Evolutionary conservation across 2,797 vertebrate genomes (phyloP).

Genomic region (Rhinoraja longicauda): DNA sequence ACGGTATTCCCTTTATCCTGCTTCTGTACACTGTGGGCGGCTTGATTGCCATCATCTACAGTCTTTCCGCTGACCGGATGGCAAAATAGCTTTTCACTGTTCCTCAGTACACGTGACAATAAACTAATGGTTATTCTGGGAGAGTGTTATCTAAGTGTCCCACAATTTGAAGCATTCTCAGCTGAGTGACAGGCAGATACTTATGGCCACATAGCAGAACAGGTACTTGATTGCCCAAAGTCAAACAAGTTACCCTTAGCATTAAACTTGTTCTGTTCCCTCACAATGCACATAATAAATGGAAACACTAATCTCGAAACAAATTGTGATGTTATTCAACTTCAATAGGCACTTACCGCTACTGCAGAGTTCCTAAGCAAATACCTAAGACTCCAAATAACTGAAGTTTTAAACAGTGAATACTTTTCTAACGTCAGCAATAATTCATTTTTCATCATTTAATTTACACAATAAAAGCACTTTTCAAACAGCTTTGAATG

Average conservation of each 20-base stretch:
- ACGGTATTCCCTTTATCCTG: no score
- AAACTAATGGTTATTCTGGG: background rate
- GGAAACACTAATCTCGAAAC: slow-evolving; percentile 3
- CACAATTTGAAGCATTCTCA: background rate
- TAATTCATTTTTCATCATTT: slow-evolving; percentile 27
- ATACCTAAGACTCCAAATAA: slow-evolving; percentile 9
- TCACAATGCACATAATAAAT: slow-evolving; percentile 8
- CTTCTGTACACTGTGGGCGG: no score
- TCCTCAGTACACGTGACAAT: no score
- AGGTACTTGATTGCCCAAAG: background rate
- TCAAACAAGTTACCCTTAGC: background rate
- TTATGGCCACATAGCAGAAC: background rate
- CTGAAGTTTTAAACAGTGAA: slow-evolving; percentile 13
- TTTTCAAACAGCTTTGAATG: slow-evolving; percentile 33
- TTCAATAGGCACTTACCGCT: background rate
- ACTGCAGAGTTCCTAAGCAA: slow-evolving; percentile 13
- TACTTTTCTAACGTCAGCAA: background rate
- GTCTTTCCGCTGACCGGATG: no score
- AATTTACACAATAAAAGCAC: slow-evolving; percentile 23
- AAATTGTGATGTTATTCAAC: slow-evolving; percentile 12
- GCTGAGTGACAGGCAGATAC: background rate
- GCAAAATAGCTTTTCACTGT: no score
- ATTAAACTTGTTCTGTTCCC: background rate
- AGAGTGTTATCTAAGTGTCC: background rate
- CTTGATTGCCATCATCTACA: no score